These are phyloP conservation scores for Gila robusta DNA, from an alignment of 2,797 vertebrate genomes.

Conservation along the genomic window DNA sequence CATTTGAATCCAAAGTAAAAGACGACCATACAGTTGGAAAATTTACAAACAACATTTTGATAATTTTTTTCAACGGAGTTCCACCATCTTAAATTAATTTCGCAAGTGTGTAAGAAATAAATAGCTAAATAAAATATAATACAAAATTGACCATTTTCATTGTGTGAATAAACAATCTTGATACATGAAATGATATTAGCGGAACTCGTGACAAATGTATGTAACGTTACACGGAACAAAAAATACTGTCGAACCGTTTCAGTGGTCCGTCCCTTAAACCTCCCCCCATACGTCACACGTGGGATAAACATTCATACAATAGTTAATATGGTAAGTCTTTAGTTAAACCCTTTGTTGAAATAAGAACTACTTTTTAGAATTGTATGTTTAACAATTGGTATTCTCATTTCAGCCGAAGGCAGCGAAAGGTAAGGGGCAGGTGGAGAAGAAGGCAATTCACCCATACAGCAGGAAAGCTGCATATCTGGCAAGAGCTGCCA, in stretches of 20 bases:
- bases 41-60: not conserved
- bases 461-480: slow-evolving; percentile 95
- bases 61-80: not conserved
- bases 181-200: not conserved
- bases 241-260: slow-evolving; percentile 21
- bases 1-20: not conserved
- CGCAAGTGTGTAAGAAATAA: not conserved
- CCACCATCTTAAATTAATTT: no score
- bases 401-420: slow-evolving; percentile 84
- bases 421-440: slow-evolving; percentile 80
- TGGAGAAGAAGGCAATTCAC: slow-evolving; percentile 88
- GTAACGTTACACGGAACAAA: slow-evolving; percentile 26
- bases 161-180: not conserved
- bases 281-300: not conserved
- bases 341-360: not conserved
- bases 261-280: slow-evolving; percentile 11
- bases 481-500: slow-evolving; percentile 85
- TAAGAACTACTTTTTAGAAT: not conserved
- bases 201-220: not conserved
- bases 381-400: not conserved
- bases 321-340: not conserved
- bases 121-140: no score
- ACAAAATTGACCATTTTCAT: no score
- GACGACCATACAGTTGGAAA: not conserved
- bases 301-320: not conserved